A percentile compares a stretch with the other conserved stretches of the same genome.
Conservation (phyloP, 2,888 invertebrate species). For the Rotaria magnacalcarata region DNA sequence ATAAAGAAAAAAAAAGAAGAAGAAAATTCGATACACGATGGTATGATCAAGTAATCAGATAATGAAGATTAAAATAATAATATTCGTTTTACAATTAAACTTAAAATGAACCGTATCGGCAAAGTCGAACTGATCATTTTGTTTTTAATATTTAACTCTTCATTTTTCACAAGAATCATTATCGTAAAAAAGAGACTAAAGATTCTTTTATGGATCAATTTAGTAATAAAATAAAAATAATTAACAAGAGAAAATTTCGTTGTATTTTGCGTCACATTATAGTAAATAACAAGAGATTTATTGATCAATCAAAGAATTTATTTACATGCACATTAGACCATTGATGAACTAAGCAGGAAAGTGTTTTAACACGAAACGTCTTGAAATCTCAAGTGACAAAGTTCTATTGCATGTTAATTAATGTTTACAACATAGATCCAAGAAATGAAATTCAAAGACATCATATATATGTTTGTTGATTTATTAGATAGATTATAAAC, state of each 20-base stretch:
- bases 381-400: background rate
- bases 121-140: no score
- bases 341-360: background rate
- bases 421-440: background rate
- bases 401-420: background rate
- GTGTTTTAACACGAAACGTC: background rate
- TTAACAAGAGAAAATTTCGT: background rate
- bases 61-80: no score
- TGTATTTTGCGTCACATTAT: background rate
- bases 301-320: background rate
- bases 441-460: background rate
- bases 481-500: background rate
- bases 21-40: no score
- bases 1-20: no score
- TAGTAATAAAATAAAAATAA: background rate
- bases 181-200: no score
- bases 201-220: background rate
- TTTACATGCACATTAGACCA: background rate
- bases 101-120: no score
- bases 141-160: no score
- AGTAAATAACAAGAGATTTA: background rate
- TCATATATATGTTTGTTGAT: background rate
- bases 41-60: no score
- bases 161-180: no score
- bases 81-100: no score